Evolutionary conservation across 2,888 invertebrate species (phyloP), one percentile per base, ranked within the genome.

Genomic region (Sinopyrophorus schimmeli): DNA sequence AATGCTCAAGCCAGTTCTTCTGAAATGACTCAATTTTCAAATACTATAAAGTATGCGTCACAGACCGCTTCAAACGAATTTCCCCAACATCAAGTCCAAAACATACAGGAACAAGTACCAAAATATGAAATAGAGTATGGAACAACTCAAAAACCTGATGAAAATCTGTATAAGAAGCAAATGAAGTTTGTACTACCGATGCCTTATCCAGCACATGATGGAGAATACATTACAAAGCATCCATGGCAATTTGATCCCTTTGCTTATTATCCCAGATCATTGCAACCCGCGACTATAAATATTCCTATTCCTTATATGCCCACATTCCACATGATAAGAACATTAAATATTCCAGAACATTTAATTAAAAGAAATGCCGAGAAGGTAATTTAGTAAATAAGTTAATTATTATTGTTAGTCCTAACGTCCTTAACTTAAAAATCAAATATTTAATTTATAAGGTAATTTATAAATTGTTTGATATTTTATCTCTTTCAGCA

Each of bases 151-250:
- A 48, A 49, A 9, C 18, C 31, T 6, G 49, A 54, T 6, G 56
- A 61, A 14, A 39, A 59, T 15, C 21, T 63, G 9, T 67, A 66
- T 28, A 51, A 54, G 5, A 63, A 68, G 43, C 67, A 71, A 57
- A 48, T 72, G 43, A 67, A 66, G 55, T 72, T 73, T 53, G 67
- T 74, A 2, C 60, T 73, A 32, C 73, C 72, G 5, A 62, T 71
- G 16, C 67, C 68, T 2, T 66, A 64, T 41, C 24, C 54, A 2
- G 5, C 44, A 35, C 10, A 61, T 32, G 30, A 54, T 15, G 55
- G 51, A 15, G 52, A 55, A 4, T 11, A 48, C 3, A 46, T 56
- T 3, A 54, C 56, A 27, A 59, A 60, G 35, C 55, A 64, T 39
- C 68, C 68, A 1, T 66, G 64, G 62, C 61, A 65, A 32, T 61